Conservation (phyloP, 2,888 invertebrate genomes). For the Toxonevra muliebris region DNA sequence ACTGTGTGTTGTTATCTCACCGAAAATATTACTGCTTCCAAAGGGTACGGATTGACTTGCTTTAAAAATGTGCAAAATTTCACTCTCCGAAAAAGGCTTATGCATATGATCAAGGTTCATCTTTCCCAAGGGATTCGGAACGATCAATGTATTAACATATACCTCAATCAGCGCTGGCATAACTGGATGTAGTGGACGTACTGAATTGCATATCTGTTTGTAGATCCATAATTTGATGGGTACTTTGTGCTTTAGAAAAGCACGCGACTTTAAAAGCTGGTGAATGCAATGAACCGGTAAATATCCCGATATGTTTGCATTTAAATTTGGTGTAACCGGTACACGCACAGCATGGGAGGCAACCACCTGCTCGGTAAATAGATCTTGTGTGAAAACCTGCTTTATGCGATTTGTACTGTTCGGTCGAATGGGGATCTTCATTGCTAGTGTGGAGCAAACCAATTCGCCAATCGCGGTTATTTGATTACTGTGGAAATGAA, state of each 20-base stretch:
- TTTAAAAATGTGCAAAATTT: slow-evolving; percentile 85
- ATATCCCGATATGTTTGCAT: slow-evolving; percentile 89
- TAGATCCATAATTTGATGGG: slow-evolving; percentile 98
- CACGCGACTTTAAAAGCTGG: slow-evolving; percentile 90
- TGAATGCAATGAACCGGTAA: slow-evolving; percentile 96
- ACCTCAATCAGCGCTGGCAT: slow-evolving; percentile 93
- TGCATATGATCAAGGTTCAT: slow-evolving; percentile 79
- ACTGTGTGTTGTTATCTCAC: slow-evolving; percentile 33
- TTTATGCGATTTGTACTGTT: slow-evolving; percentile 90
- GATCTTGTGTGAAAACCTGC: slow-evolving; percentile 94
- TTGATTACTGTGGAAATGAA: slow-evolving; percentile 97
- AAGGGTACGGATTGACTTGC: slow-evolving; percentile 59
- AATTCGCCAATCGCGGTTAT: slow-evolving; percentile 91
- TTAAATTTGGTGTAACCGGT: slow-evolving; percentile 89
- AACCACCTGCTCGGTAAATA: slow-evolving; percentile 96
- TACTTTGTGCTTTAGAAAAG: slow-evolving; percentile 95
- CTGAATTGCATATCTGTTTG: slow-evolving; percentile 87
- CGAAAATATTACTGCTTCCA: slow-evolving; percentile 58
- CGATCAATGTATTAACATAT: slow-evolving; percentile 90
- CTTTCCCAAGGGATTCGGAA: slow-evolving; percentile 67
- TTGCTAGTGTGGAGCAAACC: slow-evolving; percentile 92
- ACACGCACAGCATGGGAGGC: slow-evolving; percentile 96
- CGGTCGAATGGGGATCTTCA: slow-evolving; percentile 88
- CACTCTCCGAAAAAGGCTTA: slow-evolving; percentile 89
- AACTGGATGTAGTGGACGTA: slow-evolving; percentile 91